Base-by-base conservation (phyloP, 2,888 invertebrate species). In the Aleiodes alternator region DNA sequence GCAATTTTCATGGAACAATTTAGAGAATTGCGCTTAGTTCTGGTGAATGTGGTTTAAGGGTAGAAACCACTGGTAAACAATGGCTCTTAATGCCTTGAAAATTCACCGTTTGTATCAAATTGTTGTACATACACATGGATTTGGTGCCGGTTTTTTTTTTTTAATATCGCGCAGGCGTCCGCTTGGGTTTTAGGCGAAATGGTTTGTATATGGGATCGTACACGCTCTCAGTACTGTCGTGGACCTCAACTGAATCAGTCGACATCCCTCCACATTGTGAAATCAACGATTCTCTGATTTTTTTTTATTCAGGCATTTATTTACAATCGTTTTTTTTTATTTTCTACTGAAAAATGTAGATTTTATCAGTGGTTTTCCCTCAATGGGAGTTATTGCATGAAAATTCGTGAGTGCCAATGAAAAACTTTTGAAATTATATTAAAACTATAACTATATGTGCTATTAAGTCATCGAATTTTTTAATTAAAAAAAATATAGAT, bases 141-240 rank as follows among this genome's bases (percentile, higher is more conserved):
- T 59, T 12, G 23, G 31, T 23, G 50, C 69, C 55, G 43, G 68
- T 48, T 55, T 53, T 53, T 23, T 48, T 29, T 23, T 53, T 23
- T 48, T 29, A n/a, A 23, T 31, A n/a, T 73, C 34, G 74, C 74
- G 74, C 74, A 74, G 51, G 74, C 74, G 74, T 69, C 43, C 43
- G 14, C 51, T 69, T 48, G 53, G 6, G 51, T 59, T 69, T 69
- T 68, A 68, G 50, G 53, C 11, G 43, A 43, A 43, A 43, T 53
- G 51, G n/a, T 59, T 69, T 48, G 48, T 59, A 34, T 69, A 68
- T 69, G 69, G 55, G 51, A 59, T 38, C 11, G 64, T 64, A 48
- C 74, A 61, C 74, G 57, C 34, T 51, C 50, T 31, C 68, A 74
- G 74, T 74, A 56, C 69, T 69, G 69, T 74, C 69, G 74, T 69